Evolutionary conservation across 2,797 vertebrate genomes (phyloP).

Genomic region (Spheniscus humboldti): DNA sequence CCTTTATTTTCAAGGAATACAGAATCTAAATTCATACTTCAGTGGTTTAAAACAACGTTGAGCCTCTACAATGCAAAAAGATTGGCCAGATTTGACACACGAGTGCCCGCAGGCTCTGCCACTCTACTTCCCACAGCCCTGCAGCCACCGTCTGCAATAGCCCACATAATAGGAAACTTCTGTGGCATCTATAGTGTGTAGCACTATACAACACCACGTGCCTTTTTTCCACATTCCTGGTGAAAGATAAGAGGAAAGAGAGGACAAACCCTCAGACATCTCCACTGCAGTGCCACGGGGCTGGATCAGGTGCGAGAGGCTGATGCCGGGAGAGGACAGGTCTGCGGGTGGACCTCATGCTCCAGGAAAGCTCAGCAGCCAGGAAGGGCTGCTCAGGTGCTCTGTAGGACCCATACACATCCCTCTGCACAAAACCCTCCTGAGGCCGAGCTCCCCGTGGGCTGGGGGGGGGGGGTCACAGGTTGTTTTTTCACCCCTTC

Average conservation of each 20-base stretch:
- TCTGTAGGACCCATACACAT: background rate
- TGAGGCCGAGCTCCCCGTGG: rapidly evolving
- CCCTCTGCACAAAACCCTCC: background rate
- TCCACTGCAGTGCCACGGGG: background rate
- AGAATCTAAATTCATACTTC: background rate
- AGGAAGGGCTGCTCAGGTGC: background rate
- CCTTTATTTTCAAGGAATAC: background rate
- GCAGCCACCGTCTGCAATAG: background rate
- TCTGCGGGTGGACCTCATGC: background rate
- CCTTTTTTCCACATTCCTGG: background rate
- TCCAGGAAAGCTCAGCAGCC: background rate
- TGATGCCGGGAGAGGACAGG: background rate
- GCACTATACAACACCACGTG: background rate
- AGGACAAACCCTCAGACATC: background rate
- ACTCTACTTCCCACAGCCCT: background rate
- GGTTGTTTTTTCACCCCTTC: background rate
- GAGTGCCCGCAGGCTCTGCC: background rate
- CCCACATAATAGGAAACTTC: background rate
- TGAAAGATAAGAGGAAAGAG: background rate
- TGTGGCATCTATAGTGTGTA: background rate
- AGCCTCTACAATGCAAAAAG: background rate
- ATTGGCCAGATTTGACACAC: background rate
- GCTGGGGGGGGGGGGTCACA: background rate
- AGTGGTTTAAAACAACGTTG: background rate
- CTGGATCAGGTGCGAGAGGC: background rate